Conservation (phyloP, 2,888 invertebrate species). For the Girardia tigrina region DNA sequence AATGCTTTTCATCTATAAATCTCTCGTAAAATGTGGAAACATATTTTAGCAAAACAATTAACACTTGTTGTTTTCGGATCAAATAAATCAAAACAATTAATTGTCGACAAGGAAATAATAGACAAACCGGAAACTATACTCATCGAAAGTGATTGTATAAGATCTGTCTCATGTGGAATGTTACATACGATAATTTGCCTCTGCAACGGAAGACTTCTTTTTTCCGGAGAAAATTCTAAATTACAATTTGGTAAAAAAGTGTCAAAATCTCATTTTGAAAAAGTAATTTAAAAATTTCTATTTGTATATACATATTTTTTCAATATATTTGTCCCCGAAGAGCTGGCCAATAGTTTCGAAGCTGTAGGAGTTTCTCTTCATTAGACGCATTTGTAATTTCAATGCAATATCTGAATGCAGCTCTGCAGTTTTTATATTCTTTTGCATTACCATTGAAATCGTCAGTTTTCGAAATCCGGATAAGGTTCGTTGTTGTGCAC, state of each 20-base stretch:
- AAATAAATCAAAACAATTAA: slow-evolving; percentile 7
- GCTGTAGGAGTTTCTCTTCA: too few relatives aligned
- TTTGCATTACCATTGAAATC: too few relatives aligned
- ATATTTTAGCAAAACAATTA: not conserved
- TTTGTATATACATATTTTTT: too few relatives aligned
- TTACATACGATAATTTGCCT: not conserved
- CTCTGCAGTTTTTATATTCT: too few relatives aligned
- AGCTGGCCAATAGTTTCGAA: too few relatives aligned
- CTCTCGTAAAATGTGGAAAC: not conserved
- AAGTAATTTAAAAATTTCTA: not conserved
- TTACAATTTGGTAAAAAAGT: not conserved
- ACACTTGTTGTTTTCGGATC: not conserved
- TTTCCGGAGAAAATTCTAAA: not conserved
- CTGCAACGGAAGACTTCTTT: not conserved
- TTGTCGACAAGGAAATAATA: not conserved
- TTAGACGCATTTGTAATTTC: too few relatives aligned
- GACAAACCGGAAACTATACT: not conserved
- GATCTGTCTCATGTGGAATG: not conserved
- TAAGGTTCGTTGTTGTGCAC: too few relatives aligned
- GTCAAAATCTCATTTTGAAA: not conserved
- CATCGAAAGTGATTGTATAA: not conserved
- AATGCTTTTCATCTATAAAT: not conserved
- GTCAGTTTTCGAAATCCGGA: too few relatives aligned
- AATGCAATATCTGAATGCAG: too few relatives aligned
- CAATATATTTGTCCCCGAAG: too few relatives aligned